These are phyloP conservation scores for Erynnis tages DNA, from an alignment of 2,888 invertebrate species.

Conservation along the genomic window DNA sequence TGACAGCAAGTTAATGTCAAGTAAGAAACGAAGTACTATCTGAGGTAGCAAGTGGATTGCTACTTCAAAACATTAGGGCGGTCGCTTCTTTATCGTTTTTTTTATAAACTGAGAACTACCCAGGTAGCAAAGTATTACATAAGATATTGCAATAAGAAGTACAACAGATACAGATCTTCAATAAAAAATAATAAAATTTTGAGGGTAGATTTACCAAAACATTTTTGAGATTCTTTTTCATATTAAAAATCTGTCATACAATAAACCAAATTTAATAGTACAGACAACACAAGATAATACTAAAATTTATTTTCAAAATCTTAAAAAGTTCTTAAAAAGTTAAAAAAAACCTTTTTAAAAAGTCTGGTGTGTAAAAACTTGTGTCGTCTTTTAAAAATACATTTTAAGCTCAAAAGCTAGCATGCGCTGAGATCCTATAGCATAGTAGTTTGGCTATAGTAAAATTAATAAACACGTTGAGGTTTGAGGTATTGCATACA, in stretches of 20 bases:
- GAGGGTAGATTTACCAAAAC: too few species aligned
- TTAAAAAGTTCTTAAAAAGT: too few species aligned
- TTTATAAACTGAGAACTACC: not conserved
- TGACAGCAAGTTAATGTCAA: too few species aligned
- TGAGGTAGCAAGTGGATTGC: too few species aligned
- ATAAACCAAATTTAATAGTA: not conserved
- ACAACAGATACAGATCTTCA: not conserved
- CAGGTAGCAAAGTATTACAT: not conserved
- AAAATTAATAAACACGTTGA: not conserved
- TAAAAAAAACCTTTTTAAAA: too few species aligned
- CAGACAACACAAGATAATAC: not conserved
- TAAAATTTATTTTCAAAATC: conserved; percentile 5
- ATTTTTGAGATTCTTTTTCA: too few species aligned
- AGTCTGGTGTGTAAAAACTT: too few species aligned
- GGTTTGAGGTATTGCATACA: not conserved
- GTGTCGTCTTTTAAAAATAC: too few species aligned
- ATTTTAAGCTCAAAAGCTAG: conserved; percentile 7
- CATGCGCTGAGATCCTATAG: conserved; percentile 16
- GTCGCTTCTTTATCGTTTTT: not conserved
- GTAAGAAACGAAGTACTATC: too few species aligned
- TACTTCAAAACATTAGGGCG: too few species aligned
- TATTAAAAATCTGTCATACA: conserved; percentile 9
- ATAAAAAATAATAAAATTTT: not conserved
- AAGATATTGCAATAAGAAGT: not conserved
- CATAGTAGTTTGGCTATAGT: conserved; percentile 11